A percentile compares a stretch with the other conserved stretches of the same genome.
Evolutionary conservation across 2,888 invertebrate species (phyloP).

Genomic region (Pandemis corylana): DNA sequence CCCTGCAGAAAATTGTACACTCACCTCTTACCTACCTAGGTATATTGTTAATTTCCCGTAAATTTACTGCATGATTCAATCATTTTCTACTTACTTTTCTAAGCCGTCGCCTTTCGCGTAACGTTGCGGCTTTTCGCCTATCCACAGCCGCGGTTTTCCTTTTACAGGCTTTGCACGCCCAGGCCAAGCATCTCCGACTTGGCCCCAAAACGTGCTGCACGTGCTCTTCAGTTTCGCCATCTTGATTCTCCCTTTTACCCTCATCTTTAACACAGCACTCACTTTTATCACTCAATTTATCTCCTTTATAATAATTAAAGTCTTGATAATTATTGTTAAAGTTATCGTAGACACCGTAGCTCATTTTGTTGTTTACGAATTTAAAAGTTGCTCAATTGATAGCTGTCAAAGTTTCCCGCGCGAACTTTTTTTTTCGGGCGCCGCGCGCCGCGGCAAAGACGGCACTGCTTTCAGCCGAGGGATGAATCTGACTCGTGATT

Average conservation of each 20-base stretch:
- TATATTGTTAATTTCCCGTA: too few species aligned
- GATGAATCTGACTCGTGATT: conserved; percentile 71
- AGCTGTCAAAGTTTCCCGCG: conserved; percentile 46
- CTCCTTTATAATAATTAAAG: conserved; percentile 60
- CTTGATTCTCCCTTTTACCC: conserved; percentile 52
- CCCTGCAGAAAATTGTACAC: too few species aligned
- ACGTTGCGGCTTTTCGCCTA: conserved; percentile 97
- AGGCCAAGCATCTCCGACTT: conserved; percentile 93
- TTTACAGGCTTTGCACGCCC: conserved; percentile 99
- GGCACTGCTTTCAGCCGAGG: conserved; percentile 76
- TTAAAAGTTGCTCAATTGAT: conserved; percentile 40
- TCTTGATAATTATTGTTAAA: conserved; percentile 56
- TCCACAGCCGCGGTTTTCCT: conserved; percentile 98
- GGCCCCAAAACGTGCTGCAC: conserved; percentile 82
- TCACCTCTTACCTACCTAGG: too few species aligned
- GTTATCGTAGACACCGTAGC: conserved; percentile 66
- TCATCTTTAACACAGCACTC: conserved; percentile 73
- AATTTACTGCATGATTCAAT: not conserved
- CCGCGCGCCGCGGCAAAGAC: conserved; percentile 67
- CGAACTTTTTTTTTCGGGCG: conserved; percentile 69
- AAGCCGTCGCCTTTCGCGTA: conserved; percentile 95
- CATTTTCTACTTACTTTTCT: conserved; percentile 89
- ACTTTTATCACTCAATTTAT: conserved; percentile 50
- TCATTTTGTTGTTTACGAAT: conserved; percentile 56
- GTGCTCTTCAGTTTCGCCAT: conserved; percentile 62